Percentiles rank a stretch among this genome's conserved stretches.
Evolutionary conservation across 1,140 invertebrate species (phyloP).

Genomic region (Lasaia peninsularis): DNA sequence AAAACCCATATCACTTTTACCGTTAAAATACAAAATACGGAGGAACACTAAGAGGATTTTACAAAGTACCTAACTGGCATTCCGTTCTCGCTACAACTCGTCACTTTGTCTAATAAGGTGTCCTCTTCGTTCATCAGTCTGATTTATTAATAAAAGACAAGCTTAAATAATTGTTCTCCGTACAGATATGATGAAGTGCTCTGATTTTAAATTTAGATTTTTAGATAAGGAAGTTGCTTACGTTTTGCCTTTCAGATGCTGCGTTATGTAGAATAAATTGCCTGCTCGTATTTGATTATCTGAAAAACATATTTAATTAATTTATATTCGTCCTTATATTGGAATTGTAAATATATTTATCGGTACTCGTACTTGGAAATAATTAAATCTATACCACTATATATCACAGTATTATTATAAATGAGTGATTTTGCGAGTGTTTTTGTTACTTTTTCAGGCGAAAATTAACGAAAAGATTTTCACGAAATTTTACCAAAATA

Average conservation of each 20-base stretch:
- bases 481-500: too few relatives aligned
- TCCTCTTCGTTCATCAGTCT: conserved; percentile 54
- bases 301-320: conserved; percentile 25
- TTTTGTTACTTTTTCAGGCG: too few relatives aligned
- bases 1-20: background rate
- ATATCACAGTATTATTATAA: too few relatives aligned
- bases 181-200: conserved; percentile 28
- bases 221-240: conserved; percentile 40
- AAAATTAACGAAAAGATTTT: too few relatives aligned
- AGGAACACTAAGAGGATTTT: conserved; percentile 5
- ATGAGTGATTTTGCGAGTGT: too few relatives aligned
- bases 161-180: conserved; percentile 25
- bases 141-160: conserved; percentile 36
- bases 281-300: conserved; percentile 38
- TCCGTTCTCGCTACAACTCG: conserved; percentile 20
- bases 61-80: conserved; percentile 25
- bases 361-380: background rate
- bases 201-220: conserved; percentile 28
- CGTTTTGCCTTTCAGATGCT: conserved; percentile 41
- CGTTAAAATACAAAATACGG: background rate
- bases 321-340: background rate
- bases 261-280: conserved; percentile 29
- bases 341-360: background rate
- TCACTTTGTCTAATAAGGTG: conserved; percentile 37
- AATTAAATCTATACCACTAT: too few relatives aligned